Evolutionary conservation across 2,797 vertebrate species (phyloP).

Genomic region (Platyrinchus mystaceus): DNA sequence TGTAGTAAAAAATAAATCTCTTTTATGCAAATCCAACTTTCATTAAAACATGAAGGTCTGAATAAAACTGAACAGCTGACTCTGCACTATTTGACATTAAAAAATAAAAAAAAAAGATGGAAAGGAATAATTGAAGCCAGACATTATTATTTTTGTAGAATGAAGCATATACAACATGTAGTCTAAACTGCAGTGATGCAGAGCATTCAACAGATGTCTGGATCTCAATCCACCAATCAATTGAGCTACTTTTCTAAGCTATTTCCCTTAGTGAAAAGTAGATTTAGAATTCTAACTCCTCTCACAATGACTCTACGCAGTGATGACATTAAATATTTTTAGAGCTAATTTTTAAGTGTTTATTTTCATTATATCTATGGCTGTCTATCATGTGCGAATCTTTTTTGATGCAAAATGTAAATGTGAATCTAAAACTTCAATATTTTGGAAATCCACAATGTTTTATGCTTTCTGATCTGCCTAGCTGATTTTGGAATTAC

Average conservation of each 20-base stretch:
- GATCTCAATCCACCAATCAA: not conserved
- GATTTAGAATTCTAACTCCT: not conserved
- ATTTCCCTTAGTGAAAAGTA: not conserved
- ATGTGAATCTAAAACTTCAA: not conserved
- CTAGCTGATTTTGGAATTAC: not conserved
- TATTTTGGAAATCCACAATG: not conserved
- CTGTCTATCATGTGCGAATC: not conserved
- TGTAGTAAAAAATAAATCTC: not conserved
- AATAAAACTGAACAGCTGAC: not conserved
- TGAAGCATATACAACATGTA: not conserved
- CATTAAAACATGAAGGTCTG: not conserved
- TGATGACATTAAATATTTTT: not conserved
- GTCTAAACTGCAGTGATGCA: not conserved
- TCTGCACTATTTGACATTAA: not conserved
- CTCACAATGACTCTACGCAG: not conserved
- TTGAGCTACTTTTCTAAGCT: not conserved
- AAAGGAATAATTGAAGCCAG: not conserved
- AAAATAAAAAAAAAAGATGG: not conserved
- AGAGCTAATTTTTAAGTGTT: not conserved
- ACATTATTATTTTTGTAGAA: not conserved
- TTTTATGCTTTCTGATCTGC: slow-evolving; percentile 58
- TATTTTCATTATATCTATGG: not conserved
- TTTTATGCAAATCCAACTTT: not conserved
- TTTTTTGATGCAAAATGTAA: not conserved
- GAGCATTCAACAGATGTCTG: not conserved